Evolutionary conservation across 2,113 vertebrate genomes (phyloP).

Genomic region (Hemicordylus capensis): DNA sequence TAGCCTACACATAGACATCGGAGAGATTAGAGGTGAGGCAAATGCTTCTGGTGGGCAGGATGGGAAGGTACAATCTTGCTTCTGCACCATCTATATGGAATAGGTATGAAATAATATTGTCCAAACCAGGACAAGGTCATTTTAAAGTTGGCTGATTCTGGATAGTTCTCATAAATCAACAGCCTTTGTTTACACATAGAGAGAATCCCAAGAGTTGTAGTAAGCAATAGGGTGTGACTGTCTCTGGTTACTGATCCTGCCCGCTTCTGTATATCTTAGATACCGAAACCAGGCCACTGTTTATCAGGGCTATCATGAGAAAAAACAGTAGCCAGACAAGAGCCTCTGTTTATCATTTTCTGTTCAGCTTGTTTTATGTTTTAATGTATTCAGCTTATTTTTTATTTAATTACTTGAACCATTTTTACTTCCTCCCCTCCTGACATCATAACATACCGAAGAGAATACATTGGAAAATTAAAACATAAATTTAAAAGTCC

Average conservation of each 20-base stretch:
- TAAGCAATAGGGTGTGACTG: slow-evolving; percentile 5
- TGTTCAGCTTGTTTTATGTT: not conserved
- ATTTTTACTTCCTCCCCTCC: not conserved
- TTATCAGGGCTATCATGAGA: not conserved
- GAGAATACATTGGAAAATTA: no score
- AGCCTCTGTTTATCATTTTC: not conserved
- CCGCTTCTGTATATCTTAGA: slow-evolving; percentile 18
- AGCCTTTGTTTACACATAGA: not conserved
- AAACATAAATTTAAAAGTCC: not conserved
- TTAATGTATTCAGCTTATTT: no score
- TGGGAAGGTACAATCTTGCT: not conserved
- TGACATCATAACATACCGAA: not conserved
- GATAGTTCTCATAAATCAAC: not conserved
- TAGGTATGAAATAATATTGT: not conserved
- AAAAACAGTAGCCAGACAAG: not conserved
- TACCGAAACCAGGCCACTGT: not conserved
- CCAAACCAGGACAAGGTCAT: not conserved
- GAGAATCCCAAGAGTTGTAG: not conserved
- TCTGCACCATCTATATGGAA: not conserved
- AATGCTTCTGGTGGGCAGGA: not conserved
- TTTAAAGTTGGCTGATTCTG: not conserved
- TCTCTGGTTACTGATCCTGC: not conserved
- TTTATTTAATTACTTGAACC: not conserved
- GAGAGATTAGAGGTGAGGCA: not conserved
- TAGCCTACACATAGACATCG: no score